Percentiles rank a stretch among this genome's conserved stretches.
These are phyloP conservation scores for Lasioglossum vierecki DNA, from an alignment of 2,888 invertebrate genomes.

Conservation along the genomic window DNA sequence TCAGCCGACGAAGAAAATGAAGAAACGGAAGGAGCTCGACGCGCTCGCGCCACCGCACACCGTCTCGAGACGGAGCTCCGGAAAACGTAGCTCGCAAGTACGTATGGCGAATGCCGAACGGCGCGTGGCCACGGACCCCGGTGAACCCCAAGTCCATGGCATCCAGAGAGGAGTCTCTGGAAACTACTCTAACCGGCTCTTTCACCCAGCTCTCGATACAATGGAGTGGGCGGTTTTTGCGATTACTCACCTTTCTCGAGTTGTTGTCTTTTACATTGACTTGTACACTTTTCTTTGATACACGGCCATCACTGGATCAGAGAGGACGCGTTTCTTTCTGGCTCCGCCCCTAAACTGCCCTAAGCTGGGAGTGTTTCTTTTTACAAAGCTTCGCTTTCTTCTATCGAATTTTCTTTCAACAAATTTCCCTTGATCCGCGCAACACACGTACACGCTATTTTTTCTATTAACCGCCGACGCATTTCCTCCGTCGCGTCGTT, in stretches of 20 bases:
- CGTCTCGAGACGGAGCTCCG: slow-evolving; percentile 82
- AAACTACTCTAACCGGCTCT: not conserved
- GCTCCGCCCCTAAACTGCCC: not conserved
- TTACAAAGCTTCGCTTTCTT: not conserved
- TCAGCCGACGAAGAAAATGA: slow-evolving; percentile 89
- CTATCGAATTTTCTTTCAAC: not conserved
- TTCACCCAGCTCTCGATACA: not conserved
- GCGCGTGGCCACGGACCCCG: too few relatives aligned
- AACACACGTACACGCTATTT: not conserved
- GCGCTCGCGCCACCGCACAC: slow-evolving; percentile 87
- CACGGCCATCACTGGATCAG: not conserved
- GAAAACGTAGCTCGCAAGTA: slow-evolving; percentile 81
- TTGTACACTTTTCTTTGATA: too few relatives aligned
- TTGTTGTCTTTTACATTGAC: not conserved
- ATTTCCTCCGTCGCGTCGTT: not conserved
- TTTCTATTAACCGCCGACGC: not conserved
- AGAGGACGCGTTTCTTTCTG: not conserved
- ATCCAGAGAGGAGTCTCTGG: not conserved
- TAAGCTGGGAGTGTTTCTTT: too few relatives aligned
- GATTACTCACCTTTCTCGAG: too few relatives aligned
- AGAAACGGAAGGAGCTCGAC: slow-evolving; percentile 90
- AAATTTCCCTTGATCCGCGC: not conserved
- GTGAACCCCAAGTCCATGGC: not conserved
- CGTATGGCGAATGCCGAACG: slow-evolving; percentile 12
- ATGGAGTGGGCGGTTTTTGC: not conserved